Percentiles rank a stretch among this genome's conserved stretches.
Evolutionary conservation across 2,113 vertebrate genomes (phyloP).

Genomic region (Erpornis zantholeuca): DNA sequence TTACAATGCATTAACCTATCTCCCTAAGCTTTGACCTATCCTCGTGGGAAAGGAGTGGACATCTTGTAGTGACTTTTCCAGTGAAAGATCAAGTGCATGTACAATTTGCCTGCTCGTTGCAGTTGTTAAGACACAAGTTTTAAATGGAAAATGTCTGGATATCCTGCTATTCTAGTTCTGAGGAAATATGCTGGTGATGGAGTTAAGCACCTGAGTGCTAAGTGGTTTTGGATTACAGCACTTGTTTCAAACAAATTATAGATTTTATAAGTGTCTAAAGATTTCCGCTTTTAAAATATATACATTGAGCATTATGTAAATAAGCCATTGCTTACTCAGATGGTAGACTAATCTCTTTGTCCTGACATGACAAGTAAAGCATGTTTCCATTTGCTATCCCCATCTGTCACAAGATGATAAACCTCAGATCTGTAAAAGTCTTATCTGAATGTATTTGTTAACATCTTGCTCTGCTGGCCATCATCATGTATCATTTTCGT

Average conservation of each 20-base stretch:
- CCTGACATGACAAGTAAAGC: neutral
- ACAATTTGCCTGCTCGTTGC: neutral
- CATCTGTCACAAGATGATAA: conserved; percentile 36
- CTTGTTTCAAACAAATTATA: neutral
- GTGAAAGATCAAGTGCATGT: neutral
- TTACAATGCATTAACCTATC: neutral
- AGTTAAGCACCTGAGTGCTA: neutral
- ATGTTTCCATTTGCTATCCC: conserved; percentile 21
- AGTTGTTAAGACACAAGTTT: neutral
- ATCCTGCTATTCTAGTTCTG: neutral
- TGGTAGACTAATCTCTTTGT: conserved; percentile 37
- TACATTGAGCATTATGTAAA: neutral
- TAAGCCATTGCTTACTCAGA: neutral
- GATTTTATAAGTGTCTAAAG: neutral
- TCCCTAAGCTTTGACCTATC: neutral
- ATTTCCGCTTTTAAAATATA: neutral
- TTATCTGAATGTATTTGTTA: neutral
- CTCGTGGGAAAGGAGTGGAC: neutral
- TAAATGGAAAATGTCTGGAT: neutral
- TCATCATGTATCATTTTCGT: neutral
- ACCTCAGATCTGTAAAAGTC: neutral
- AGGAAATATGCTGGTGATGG: neutral
- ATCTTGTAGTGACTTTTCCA: neutral
- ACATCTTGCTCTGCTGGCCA: neutral
- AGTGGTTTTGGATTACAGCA: neutral